Base-by-base conservation (phyloP, 2,888 invertebrate species). In the Xestobium rufovillosum region DNA sequence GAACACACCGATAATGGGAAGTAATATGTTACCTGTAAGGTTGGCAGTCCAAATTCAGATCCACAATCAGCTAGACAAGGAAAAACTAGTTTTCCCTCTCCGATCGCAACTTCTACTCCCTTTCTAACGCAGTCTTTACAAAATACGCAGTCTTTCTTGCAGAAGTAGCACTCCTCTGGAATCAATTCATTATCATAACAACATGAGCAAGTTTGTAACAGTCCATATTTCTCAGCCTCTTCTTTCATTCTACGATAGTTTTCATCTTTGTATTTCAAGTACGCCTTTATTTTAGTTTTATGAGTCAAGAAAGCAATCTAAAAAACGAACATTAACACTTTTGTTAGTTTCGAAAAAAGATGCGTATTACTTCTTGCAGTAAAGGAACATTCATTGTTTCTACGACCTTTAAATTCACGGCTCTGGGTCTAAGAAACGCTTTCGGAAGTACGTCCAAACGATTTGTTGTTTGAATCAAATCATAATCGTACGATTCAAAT, bases 171-270 rank as follows among this genome's bases (percentile, higher is more conserved):
- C 34, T 63, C 68, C 43, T 66, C 65, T 2, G 61, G 62, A 11
- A 73, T 55, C 16, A 69, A 51, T 44, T 75, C 73, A 30, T 70
- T 69, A 30, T 72, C 71, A 42, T 45, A 76, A 47, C 78, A 78
- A 49, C 73, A 72, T 14, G 59, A 58, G 53, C 78, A 78, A 3
- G 53, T 58, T 47, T 61, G 54, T 4, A 65, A 39, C 19, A 61
- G 44, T 23, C 57, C 54, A 25, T 66, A 51, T 36, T 50, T 43
- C 31, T 47, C 55, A 43, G 68, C 63, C 55, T 67, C 42, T 56
- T 54, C 43, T 48, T 50, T 45, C 40, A 46, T 60, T 12, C 38
- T 16, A 4, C 49, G 44, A 42, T 68, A 66, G 4, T 48, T 41
- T 4, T 47, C 41, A 33, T 61, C 51, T n/a, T 53, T 52, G 9